phyloP scores from a whole-genome alignment of 2,113 vertebrate genomes.

The Thermophis baileyi region DNA sequence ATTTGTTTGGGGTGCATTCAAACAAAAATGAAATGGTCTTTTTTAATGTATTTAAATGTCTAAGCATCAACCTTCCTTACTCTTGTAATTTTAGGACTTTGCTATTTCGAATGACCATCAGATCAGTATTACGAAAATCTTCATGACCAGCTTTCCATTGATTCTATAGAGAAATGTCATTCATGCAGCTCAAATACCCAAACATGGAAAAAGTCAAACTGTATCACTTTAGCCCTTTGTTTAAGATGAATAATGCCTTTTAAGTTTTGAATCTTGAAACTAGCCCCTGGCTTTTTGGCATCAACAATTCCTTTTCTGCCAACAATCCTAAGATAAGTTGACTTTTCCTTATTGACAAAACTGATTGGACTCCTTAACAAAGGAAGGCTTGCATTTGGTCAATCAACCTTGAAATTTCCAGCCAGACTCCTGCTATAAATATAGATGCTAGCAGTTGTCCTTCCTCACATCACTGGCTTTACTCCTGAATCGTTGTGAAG shows the following conservation, averaged over 20 bases:
- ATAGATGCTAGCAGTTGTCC: background rate
- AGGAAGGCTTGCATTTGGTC: background rate
- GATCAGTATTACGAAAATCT: background rate
- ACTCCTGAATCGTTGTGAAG: background rate
- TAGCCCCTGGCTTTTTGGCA: background rate
- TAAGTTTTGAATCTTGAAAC: background rate
- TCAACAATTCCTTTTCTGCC: background rate
- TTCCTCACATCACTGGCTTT: background rate
- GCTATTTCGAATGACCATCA: background rate
- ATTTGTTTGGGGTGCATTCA: background rate
- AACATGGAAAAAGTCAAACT: background rate
- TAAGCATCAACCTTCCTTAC: background rate
- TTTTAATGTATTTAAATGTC: background rate
- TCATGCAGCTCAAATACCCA: background rate
- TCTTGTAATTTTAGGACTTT: background rate
- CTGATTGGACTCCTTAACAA: background rate
- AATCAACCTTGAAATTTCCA: background rate
- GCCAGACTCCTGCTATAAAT: background rate
- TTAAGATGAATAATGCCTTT: background rate
- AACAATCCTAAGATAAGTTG: background rate
- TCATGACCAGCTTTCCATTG: background rate
- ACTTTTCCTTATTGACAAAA: slow-evolving; percentile 4
- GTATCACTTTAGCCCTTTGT: background rate
- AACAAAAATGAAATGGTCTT: background rate
- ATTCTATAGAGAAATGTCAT: background rate